A percentile compares a stretch with the other conserved stretches of the same genome.
phyloP scores from a whole-genome alignment of 2,113 vertebrate species.

The Sterrhoptilus dennistouni region DNA sequence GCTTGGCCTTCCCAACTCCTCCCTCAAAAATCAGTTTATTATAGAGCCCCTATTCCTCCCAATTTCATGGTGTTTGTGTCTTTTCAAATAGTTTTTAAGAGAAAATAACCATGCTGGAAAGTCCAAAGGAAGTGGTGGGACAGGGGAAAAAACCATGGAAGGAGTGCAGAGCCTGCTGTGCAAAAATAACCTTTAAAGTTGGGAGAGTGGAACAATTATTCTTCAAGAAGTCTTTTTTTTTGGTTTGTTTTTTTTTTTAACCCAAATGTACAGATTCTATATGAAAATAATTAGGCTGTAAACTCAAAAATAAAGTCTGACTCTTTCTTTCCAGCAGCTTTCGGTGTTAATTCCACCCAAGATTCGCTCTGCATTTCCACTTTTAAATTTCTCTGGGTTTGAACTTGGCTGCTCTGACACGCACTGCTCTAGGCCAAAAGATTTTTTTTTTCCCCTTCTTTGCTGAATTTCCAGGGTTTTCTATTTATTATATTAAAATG shows the following conservation, averaged over 20 bases:
- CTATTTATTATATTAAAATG: background rate
- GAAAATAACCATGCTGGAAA: background rate
- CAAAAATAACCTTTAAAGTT: background rate
- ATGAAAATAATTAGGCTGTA: constrained; percentile 29
- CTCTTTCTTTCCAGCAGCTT: constrained; percentile 33
- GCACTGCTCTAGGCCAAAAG: background rate
- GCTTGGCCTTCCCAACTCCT: background rate
- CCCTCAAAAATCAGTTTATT: background rate
- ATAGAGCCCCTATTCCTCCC: background rate
- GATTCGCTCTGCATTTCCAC: constrained; percentile 46
- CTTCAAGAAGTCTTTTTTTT: background rate
- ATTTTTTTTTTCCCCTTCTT: background rate
- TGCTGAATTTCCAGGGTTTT: constrained; percentile 35
- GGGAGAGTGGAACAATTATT: background rate
- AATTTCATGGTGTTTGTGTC: background rate
- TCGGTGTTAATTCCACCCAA: background rate
- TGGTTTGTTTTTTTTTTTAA: background rate
- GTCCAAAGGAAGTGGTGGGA: background rate
- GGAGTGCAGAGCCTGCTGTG: background rate
- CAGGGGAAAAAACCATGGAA: background rate
- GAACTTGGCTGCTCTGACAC: constrained; percentile 35
- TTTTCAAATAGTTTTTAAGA: background rate
- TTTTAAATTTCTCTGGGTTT: constrained; percentile 26
- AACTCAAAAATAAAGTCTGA: constrained; percentile 57
- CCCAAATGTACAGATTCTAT: background rate